Evolutionary conservation across 2,797 vertebrate species (phyloP), one percentile per base, ranked within the genome.

Genomic region (Sebastes itinus): DNA sequence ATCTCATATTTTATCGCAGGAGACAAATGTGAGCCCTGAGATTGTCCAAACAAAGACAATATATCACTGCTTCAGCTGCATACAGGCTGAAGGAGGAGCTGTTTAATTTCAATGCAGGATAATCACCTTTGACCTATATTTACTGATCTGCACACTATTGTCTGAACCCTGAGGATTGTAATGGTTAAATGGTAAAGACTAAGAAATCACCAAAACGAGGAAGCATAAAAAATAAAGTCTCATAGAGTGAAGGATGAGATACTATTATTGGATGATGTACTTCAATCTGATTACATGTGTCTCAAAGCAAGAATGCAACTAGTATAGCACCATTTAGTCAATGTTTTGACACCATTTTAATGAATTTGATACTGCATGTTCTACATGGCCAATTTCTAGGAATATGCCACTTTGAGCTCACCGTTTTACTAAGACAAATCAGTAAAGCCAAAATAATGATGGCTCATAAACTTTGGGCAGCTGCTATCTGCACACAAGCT

Each of bases 1-100:
- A 81, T 82, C 70, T 78, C 66, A 82, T 72, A 85, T 84, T 81
- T 83, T 80, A 71, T 54, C 25, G 78, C 46, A 59, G 38, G 65
- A 88, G 84, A 91, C 81, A 67, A 67, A 78, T 46, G 71, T 73
- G 66, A 74, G 63, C 46, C 22, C 14, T 62, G 49, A 82, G 88
- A 87, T 82, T 91, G 89, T 85, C 71, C 80, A 78, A 92, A 92
- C 86, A 90, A 94, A 82, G 75, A 90, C 85, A 93, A 89, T 91
- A 87, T 85, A 93, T 94, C 92, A 92, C 85, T 52, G 90, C 92
- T 93, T 94, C 93, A 95, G 79, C 74, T 92, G 91, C 89, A 95
- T 92, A 95, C 92, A 96, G 92, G 93, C 94, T 95, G 91, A 96
- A 95, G 95, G 95, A 96, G 90, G 85, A 66, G 75, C 62, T 7